Base-by-base conservation (phyloP, 2,797 vertebrate species). In the Dromococcyx pavoninus region DNA sequence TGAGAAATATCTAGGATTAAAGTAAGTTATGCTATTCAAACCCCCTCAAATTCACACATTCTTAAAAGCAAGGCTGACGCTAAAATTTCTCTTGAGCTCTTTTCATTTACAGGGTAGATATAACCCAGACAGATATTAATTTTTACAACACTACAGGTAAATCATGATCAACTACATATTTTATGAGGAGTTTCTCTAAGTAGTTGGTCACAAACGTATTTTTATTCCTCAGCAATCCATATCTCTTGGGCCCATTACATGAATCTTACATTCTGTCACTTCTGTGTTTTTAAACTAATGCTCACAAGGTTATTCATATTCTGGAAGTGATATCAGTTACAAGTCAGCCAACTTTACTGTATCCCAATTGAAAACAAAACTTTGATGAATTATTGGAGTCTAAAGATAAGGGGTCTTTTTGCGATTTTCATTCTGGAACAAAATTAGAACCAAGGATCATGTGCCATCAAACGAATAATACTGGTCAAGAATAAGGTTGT, bases 131-230 rank as follows among this genome's bases (percentile, higher is more conserved):
- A 88, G 58, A 80, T 57, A 84, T n/a, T 91, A 81, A 86, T 91
- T 94, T 95, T 92, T 62, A 79, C 66, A 81, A 41, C 33, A 43
- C 89, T 71, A 57, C 67, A 90, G 82, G 79, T 88, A 89, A 95
- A 95, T 84, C 28, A 88, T 33, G 50, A 84, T 81, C 82, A 92
- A 44, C 43, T 56, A 35, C 33, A 56, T 78, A 70, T 84, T 92
- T 76, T 72, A 71, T 22, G 24, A 89, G 66, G 25, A 92, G 32
- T 66, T 86, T 91, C 76, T 73, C 51, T 84, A 79, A 91, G 25
- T 64, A 94, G 90, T 86, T 91, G 90, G 70, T 69, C 60, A 86
- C 79, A 91, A 89, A 67, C 13, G 46, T 64, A 62, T 90, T 91
- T 94, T 61, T 53, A 79, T 84, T 88, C 56, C 48, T 73, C 56